phyloP scores from a whole-genome alignment of 1,140 invertebrate species.

The Acyrthosiphon pisum region DNA sequence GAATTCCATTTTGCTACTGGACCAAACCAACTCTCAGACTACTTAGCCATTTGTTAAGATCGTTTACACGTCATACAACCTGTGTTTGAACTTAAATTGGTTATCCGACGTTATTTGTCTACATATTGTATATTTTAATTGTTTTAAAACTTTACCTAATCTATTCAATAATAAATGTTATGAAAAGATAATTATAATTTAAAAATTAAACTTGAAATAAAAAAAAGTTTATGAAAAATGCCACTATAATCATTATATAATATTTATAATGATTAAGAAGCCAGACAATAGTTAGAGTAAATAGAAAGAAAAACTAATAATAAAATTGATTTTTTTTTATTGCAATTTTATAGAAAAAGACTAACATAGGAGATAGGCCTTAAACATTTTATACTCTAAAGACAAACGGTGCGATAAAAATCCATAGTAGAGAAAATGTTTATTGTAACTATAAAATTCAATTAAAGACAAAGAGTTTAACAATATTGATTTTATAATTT shows the following conservation, averaged over 20 bases:
- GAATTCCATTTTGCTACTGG: background rate
- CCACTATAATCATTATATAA: background rate
- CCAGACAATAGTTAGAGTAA: background rate
- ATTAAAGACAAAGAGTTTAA: background rate
- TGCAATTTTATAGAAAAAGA: background rate
- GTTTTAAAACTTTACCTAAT: background rate
- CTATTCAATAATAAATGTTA: background rate
- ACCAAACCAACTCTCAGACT: background rate
- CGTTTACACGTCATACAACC: background rate
- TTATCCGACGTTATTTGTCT: background rate
- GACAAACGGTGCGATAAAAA: background rate
- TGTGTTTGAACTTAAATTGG: too few species aligned
- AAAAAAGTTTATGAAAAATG: background rate
- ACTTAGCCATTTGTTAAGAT: background rate
- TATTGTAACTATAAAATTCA: background rate
- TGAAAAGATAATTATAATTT: background rate
- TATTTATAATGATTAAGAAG: background rate
- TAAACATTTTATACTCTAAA: background rate
- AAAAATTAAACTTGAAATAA: background rate
- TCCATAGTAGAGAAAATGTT: background rate
- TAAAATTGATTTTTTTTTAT: background rate
- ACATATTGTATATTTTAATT: background rate
- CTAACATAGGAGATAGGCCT: background rate
- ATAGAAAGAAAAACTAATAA: background rate
- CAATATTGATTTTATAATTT: slow-evolving; percentile 2